phyloP scores from a whole-genome alignment of 2,888 invertebrate species.

The Cotesia congregata region DNA sequence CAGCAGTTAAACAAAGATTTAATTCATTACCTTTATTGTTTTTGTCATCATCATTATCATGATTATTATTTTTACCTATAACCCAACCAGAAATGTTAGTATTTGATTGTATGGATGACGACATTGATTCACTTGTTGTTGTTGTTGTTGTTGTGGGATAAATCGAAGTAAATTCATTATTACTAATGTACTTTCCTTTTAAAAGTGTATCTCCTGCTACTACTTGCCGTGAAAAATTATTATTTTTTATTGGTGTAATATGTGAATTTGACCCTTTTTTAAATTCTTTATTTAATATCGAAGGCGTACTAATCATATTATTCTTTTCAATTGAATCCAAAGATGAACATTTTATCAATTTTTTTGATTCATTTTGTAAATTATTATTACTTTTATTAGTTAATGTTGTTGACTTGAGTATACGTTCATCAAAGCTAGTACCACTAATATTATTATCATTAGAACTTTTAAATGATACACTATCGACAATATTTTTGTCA shows the following conservation, averaged over 20 bases:
- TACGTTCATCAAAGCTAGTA: conserved; percentile 66
- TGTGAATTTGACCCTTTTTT: conserved; percentile 37
- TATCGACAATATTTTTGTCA: conserved; percentile 53
- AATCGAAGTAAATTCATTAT: conserved; percentile 62
- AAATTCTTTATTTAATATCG: conserved; percentile 51
- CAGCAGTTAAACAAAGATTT: conserved; percentile 77
- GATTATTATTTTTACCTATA: conserved; percentile 57
- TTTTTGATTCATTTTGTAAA: conserved; percentile 61
- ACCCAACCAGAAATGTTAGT: conserved; percentile 73
- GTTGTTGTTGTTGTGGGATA: conserved; percentile 60
- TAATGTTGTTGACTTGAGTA: conserved; percentile 62
- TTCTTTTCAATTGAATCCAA: conserved; percentile 66
- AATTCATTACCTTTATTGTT: conserved; percentile 69
- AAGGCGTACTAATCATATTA: conserved; percentile 66
- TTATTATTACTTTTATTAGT: neutral
- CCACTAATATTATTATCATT: conserved; percentile 55
- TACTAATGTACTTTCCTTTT: conserved; percentile 65
- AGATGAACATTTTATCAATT: conserved; percentile 63
- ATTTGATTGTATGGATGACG: conserved; percentile 69
- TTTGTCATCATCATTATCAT: conserved; percentile 36
- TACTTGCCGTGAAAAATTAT: conserved; percentile 62
- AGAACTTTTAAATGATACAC: conserved; percentile 55
- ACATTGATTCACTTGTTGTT: conserved; percentile 68
- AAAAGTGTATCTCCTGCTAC: conserved; percentile 62
- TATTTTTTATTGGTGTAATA: conserved; percentile 48